Conservation (phyloP, 2,888 invertebrate species). For the Phyllotreta striolata region DNA sequence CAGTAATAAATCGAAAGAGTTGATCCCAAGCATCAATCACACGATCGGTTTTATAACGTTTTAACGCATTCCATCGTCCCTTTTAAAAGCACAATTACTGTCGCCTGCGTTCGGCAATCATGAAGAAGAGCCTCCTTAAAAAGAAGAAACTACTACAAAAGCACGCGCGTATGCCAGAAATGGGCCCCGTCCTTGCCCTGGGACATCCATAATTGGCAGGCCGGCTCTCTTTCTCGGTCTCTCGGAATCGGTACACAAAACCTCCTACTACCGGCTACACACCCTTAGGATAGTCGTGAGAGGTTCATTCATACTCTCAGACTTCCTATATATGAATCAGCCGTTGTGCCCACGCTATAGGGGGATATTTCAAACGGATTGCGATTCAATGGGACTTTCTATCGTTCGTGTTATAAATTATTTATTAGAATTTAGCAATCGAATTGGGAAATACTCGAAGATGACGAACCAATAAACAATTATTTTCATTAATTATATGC, state of each 20-base stretch:
- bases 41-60: too few relatives aligned
- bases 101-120: constrained; percentile 26
- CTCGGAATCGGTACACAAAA: constrained; percentile 23
- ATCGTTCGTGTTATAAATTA: too few relatives aligned
- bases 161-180: constrained; percentile 39
- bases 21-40: too few relatives aligned
- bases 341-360: constrained; percentile 31
- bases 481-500: too few relatives aligned
- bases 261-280: constrained; percentile 42
- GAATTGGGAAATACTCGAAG: too few relatives aligned
- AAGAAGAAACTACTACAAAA: constrained; percentile 35
- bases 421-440: too few relatives aligned
- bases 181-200: constrained; percentile 47
- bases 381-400: too few relatives aligned
- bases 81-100: constrained; percentile 31
- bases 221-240: constrained; percentile 26
- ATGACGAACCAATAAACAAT: too few relatives aligned
- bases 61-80: constrained; percentile 17
- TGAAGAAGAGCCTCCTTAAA: constrained; percentile 35
- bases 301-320: constrained; percentile 41
- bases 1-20: too few relatives aligned
- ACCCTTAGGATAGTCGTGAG: constrained; percentile 52
- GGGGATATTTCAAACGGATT: constrained; percentile 2
- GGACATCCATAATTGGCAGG: constrained; percentile 46
- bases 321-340: constrained; percentile 38